Conservation (phyloP, 2,797 vertebrate species). For the Microhierax caerulescens region DNA sequence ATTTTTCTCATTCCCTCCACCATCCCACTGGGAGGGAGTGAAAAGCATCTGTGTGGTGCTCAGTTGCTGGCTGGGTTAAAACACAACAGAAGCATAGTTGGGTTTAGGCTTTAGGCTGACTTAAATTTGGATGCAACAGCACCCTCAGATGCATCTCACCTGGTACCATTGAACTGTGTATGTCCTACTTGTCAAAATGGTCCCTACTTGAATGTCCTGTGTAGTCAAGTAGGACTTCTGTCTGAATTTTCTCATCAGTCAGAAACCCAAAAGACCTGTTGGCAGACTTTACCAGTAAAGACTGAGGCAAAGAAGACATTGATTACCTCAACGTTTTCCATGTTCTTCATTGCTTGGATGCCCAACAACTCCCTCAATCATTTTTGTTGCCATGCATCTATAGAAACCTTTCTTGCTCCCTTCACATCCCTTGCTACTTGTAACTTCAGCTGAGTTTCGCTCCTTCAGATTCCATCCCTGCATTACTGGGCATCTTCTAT, state of each 20-base stretch:
- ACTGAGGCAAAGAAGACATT: background rate
- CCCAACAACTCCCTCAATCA: background rate
- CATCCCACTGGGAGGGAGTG: background rate
- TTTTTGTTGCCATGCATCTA: background rate
- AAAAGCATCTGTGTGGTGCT: background rate
- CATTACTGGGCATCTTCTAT: background rate
- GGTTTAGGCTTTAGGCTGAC: background rate
- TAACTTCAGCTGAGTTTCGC: background rate
- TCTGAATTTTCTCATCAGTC: background rate
- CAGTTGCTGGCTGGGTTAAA: background rate
- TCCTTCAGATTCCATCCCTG: background rate
- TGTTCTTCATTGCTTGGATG: background rate
- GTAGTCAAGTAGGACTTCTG: background rate
- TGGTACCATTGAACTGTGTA: background rate
- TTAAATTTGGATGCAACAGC: background rate
- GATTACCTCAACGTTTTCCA: background rate
- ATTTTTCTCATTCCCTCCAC: background rate
- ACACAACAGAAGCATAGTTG: background rate
- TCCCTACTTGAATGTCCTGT: background rate
- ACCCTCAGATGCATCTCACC: background rate
- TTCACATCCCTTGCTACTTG: background rate
- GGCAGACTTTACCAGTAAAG: background rate
- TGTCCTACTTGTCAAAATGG: background rate
- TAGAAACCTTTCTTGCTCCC: background rate
- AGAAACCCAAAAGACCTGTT: background rate